These are phyloP conservation scores for Eledone cirrhosa DNA, from an alignment of 2,888 invertebrate genomes.

Conservation along the genomic window DNA sequence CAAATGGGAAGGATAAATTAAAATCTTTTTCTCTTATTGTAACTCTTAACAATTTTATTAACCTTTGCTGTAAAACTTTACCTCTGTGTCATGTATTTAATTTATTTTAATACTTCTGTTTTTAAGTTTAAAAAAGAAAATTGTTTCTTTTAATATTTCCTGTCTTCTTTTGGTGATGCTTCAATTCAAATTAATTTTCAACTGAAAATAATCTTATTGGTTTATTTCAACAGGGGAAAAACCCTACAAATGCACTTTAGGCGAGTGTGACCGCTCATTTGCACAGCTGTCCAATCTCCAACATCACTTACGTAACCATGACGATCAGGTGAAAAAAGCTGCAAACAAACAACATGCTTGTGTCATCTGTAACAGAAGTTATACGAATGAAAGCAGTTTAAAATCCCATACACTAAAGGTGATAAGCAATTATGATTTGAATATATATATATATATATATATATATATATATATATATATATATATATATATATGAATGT, in stretches of 20 bases:
- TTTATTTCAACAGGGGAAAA: constrained; percentile 81
- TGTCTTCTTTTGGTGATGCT: no score
- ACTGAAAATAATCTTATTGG: no score
- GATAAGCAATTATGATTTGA: constrained; percentile 47
- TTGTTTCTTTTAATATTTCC: no score
- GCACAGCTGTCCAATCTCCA: constrained; percentile 96
- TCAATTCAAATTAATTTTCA: no score
- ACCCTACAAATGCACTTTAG: constrained; percentile 92
- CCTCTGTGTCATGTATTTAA: no score
- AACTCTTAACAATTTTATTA: no score
- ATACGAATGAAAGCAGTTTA: constrained; percentile 93
- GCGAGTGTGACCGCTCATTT: constrained; percentile 94
- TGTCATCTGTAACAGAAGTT: constrained; percentile 95
- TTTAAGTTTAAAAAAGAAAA: no score
- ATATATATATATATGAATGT: neutral
- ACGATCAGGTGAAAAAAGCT: constrained; percentile 88
- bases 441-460: neutral
- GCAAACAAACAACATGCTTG: constrained; percentile 85
- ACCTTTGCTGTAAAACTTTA: no score
- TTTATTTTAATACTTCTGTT: no score
- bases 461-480: neutral
- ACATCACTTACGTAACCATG: constrained; percentile 94
- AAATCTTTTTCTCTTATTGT: no score
- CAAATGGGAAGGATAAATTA: no score
- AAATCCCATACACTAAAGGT: constrained; percentile 97